Conservation (phyloP, 2,888 invertebrate species). For the Campoletis raptor region DNA sequence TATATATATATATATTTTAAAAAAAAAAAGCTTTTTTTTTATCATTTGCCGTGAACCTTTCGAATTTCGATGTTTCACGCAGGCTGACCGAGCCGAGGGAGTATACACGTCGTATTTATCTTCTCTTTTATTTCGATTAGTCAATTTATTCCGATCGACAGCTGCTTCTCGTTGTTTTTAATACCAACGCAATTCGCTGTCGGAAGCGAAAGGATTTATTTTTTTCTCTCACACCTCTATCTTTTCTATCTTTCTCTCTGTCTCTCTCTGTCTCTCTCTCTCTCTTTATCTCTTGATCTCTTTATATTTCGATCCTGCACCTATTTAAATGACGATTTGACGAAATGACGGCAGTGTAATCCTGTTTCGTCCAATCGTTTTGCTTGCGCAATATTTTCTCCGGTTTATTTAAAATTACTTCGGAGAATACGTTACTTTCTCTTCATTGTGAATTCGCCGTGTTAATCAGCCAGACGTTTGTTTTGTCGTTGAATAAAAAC, state of each 20-base stretch:
- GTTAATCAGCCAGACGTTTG: not conserved
- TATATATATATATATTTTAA: conserved; percentile 19
- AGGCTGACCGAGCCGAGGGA: conserved; percentile 59
- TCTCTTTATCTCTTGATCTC: conserved; percentile 12
- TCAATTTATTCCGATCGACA: conserved; percentile 30
- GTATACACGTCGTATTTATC: conserved; percentile 7
- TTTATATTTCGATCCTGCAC: conserved; percentile 48
- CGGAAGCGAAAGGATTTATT: conserved; percentile 12
- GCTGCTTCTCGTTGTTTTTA: not conserved
- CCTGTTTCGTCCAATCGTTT: not conserved
- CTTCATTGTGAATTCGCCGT: not conserved
- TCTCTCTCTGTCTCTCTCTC: conserved; percentile 18
- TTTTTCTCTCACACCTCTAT: not conserved
- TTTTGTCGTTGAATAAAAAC: conserved; percentile 9
- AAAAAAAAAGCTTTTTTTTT: conserved; percentile 53
- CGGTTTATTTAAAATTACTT: not conserved
- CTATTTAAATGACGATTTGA: conserved; percentile 14
- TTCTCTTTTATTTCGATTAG: conserved; percentile 9
- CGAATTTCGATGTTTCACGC: conserved; percentile 40
- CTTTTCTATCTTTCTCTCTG: conserved; percentile 5
- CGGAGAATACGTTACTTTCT: not conserved
- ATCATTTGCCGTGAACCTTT: conserved; percentile 14
- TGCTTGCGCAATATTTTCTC: not conserved
- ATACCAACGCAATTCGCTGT: conserved; percentile 13
- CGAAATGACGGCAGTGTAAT: not conserved